A percentile compares a stretch with the other conserved stretches of the same genome.
Evolutionary conservation across 2,797 vertebrate genomes (phyloP).

Genomic region (Sciurus vulgaris): DNA sequence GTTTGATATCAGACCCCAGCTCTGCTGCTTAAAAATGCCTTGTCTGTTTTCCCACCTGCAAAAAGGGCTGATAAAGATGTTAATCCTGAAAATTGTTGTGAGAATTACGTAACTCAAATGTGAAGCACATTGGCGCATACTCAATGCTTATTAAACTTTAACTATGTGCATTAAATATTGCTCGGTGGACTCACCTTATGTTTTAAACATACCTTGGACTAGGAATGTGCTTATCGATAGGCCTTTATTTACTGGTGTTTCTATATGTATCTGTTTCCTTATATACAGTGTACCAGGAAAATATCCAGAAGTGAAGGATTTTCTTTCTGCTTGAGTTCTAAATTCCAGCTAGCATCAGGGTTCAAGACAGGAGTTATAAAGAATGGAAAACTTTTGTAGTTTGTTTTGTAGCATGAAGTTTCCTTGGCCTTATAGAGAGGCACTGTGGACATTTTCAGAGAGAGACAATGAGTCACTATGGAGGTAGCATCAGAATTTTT

Average conservation of each 20-base stretch:
- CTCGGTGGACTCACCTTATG: not conserved
- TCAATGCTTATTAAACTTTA: not conserved
- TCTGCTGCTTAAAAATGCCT: not conserved
- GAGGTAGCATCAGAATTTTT: constrained; percentile 58
- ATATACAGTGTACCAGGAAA: not conserved
- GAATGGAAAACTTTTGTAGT: not conserved
- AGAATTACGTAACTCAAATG: not conserved
- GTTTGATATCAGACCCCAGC: not conserved
- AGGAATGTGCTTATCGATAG: not conserved
- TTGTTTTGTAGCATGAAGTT: not conserved
- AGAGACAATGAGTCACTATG: constrained; percentile 64
- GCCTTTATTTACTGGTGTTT: not conserved
- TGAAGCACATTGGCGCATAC: not conserved
- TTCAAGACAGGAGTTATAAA: not conserved
- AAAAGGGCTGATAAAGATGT: not conserved
- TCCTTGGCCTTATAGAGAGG: constrained; percentile 70
- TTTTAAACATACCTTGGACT: not conserved
- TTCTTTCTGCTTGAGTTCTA: constrained; percentile 8
- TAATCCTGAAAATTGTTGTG: not conserved
- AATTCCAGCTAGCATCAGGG: not conserved
- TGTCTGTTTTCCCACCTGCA: not conserved
- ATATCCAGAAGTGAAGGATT: not conserved
- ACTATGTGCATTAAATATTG: not conserved
- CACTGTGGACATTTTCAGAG: constrained; percentile 57
- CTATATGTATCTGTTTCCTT: not conserved